Base-by-base conservation (phyloP, 2,888 invertebrate species). In the Tanypteryx hageni region DNA sequence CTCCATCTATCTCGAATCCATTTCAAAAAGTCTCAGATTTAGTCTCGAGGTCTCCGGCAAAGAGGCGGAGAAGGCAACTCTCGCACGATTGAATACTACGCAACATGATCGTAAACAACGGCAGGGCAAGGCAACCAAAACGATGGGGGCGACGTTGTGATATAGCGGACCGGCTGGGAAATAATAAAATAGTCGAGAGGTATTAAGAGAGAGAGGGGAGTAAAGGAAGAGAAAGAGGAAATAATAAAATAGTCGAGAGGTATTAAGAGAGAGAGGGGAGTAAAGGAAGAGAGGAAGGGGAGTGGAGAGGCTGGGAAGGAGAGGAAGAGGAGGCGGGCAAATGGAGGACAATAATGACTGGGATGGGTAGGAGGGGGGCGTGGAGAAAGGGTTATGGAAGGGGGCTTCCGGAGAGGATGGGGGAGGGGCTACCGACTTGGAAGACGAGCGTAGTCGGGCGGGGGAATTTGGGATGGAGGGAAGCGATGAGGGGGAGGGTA, bases 291-390 rank as follows among this genome's bases (percentile, higher is more conserved):
- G 76, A 76, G 76, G 22, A 27, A 76, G 27, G 13, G 76, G 18
- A 44, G 44, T 44, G 44, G 5, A 44, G 5, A 5, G 44, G 44
- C 5, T 44, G 44, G 5, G 44, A 44, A 22, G 4, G 68, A 5
- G n/a, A n/a, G 68, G 22, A n/a, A 13, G 22, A 68, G 11, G 68
- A 68, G 68, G 68, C 68, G 68, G 76, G 76, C 27, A 76, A 76
- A 76, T 76, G 76, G 76, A 27, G 76, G 76, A 76, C 76, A 76
- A 76, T 76, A 76, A 76, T 76, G 76, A 76, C 13, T 76, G 76
- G 76, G 22, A 22, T 27, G 76, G 76, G n/a, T n/a, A n/a, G 13
- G 76, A 44, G 22, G 76, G 22, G 76, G 27, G 76, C 22, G 44
- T 44, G 44, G 13, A 27, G 64, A 14, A 64, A 64, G 64, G 64